Conservation (phyloP, 2,797 vertebrate species). For the Tokudaia tokunoshimensis region DNA sequence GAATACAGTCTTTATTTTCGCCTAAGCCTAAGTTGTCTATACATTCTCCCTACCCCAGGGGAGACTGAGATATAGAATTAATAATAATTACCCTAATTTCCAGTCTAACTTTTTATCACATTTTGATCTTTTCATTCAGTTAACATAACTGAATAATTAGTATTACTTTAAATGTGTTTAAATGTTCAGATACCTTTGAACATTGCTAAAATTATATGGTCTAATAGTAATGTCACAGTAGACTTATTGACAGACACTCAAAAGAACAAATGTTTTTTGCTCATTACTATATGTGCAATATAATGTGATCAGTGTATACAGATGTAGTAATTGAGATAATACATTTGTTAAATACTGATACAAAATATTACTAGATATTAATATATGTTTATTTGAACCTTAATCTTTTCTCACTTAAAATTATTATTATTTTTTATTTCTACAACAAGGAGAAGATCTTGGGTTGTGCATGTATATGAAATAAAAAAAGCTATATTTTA, state of each 20-base stretch:
- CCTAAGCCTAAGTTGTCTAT: neutral
- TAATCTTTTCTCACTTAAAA: slow-evolving; percentile 12
- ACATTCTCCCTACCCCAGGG: neutral
- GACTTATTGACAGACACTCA: neutral
- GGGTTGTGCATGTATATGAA: neutral
- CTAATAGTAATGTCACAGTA: neutral
- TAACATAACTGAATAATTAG: neutral
- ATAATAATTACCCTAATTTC: neutral
- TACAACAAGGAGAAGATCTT: neutral
- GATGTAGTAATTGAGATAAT: neutral
- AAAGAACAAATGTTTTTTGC: slow-evolving; percentile 3
- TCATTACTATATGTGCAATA: neutral
- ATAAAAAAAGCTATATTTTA: neutral
- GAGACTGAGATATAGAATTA: neutral
- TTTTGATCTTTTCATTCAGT: neutral
- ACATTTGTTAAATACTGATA: slow-evolving; percentile 32
- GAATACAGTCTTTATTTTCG: neutral
- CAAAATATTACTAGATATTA: slow-evolving; percentile 25
- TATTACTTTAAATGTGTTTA: neutral
- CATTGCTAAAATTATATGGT: slow-evolving; percentile 14
- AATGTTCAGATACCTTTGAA: slow-evolving; percentile 5
- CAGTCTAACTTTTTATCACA: neutral
- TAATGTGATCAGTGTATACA: neutral
- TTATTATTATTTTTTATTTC: neutral
- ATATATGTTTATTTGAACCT: neutral